Conservation (phyloP, 2,797 vertebrate genomes). For the Podargus strigoides region DNA sequence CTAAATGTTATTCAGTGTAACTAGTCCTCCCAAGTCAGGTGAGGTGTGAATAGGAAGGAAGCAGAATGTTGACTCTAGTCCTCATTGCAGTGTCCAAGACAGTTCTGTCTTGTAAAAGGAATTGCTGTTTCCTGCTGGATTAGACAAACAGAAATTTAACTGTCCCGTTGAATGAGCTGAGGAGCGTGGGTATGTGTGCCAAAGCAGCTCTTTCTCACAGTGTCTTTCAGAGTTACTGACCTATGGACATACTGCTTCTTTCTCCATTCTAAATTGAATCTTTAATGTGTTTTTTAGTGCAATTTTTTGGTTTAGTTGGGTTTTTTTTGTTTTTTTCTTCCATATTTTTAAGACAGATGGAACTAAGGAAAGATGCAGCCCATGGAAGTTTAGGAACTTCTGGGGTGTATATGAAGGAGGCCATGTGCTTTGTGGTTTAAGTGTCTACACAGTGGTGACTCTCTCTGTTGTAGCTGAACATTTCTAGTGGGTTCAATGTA, state of each 20-base stretch:
- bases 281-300: neutral
- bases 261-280: neutral
- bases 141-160: neutral
- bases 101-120: neutral
- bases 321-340: neutral
- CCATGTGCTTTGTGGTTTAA: slow-evolving; percentile 3
- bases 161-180: rapidly evolving
- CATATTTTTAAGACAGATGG: neutral
- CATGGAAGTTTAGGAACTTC: neutral
- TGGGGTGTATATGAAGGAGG: neutral
- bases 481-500: neutral
- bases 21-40: neutral
- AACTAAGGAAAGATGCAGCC: neutral
- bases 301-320: neutral
- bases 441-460: neutral
- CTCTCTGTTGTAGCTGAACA: neutral
- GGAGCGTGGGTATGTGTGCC: neutral
- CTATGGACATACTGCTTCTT: neutral
- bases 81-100: neutral
- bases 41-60: neutral
- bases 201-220: neutral
- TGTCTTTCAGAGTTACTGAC: neutral
- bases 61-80: neutral
- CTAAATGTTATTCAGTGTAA: neutral
- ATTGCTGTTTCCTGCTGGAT: neutral